Base-by-base conservation (phyloP, 2,888 invertebrate species). In the Bhutanitis thaidina region DNA sequence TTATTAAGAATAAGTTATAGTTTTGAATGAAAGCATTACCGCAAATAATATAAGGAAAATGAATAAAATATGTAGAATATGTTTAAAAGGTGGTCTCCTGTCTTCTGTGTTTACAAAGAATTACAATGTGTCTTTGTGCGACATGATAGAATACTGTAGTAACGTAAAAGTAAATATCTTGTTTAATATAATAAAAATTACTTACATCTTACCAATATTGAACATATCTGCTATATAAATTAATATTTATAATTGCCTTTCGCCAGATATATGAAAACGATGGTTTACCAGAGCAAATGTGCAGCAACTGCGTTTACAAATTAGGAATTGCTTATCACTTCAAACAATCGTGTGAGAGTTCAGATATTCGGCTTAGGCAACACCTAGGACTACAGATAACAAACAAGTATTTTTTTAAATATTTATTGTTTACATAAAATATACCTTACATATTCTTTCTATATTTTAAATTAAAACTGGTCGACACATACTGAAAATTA, bases 311-410 rank as follows among this genome's bases (percentile, higher is more conserved):
- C 61, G 85, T 92, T 7, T 92, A 92, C 55, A 90, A 92, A 45
- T 63, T 92, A 16, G 92, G 92, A 4, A 89, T 92, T 25, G 91
- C 92, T 0, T 92, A 92, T 64, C 92, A 92, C 61, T 92, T 92
- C 55, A 92, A 92, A 61, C 92, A 92, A 58, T 91, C 92, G 15
- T 91, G 91, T 64, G 92, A 92, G 66, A 92, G 90, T 61, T 90
- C 91, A 1, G 92, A 92, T 61, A 69, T 91, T 47, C 77, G 92
- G 38, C 62, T 92, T 38, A 76, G 92, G 38, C 91, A 92, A 59
- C 91, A 92, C 69, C 74, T 92, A 52, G 92, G 92, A 8, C 63
- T 92, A 29, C 71, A 67, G 40, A 60, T 67, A 14, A 66, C 70
- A 43, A 73, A 64, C 63, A 82, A 79, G 84, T 37, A 16, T 41